phyloP scores from a whole-genome alignment of 2,888 invertebrate genomes.

The Xestia c-nigrum region DNA sequence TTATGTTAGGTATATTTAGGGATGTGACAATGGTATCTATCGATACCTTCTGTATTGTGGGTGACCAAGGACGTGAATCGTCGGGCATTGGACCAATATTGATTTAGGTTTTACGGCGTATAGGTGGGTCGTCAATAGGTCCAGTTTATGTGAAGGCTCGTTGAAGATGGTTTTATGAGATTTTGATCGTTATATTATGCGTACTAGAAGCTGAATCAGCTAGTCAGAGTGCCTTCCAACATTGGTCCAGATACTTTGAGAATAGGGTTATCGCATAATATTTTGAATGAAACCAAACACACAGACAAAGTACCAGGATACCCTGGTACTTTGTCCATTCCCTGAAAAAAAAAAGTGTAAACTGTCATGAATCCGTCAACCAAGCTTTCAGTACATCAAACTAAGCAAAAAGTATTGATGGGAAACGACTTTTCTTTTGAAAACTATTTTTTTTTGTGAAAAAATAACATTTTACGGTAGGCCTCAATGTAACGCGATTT shows the following conservation, averaged over 20 bases:
- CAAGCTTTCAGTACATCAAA: too few relatives aligned
- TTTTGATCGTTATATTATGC: slow-evolving; percentile 38
- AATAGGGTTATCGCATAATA: not conserved
- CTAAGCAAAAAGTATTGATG: too few relatives aligned
- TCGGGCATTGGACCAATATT: slow-evolving; percentile 45
- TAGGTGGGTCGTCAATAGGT: slow-evolving; percentile 2
- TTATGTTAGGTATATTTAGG: slow-evolving; percentile 22
- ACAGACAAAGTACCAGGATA: too few relatives aligned
- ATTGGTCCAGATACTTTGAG: not conserved
- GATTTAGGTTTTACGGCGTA: slow-evolving; percentile 53
- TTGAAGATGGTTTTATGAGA: slow-evolving; percentile 26
- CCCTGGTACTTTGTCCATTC: not conserved
- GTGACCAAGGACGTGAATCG: slow-evolving; percentile 5
- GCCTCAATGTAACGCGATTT: too few relatives aligned
- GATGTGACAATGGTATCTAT: slow-evolving; percentile 40
- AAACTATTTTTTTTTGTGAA: too few relatives aligned
- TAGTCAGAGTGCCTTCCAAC: not conserved
- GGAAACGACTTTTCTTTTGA: too few relatives aligned
- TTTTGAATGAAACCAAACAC: not conserved
- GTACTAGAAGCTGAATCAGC: not conserved
- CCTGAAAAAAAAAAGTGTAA: not conserved
- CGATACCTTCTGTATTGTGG: slow-evolving; percentile 22
- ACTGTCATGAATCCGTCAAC: too few relatives aligned
- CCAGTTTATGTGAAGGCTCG: slow-evolving; percentile 30
- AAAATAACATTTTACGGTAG: too few relatives aligned